Evolutionary conservation across 2,113 vertebrate species (phyloP).

Genomic region (Alaudala cheleensis): DNA sequence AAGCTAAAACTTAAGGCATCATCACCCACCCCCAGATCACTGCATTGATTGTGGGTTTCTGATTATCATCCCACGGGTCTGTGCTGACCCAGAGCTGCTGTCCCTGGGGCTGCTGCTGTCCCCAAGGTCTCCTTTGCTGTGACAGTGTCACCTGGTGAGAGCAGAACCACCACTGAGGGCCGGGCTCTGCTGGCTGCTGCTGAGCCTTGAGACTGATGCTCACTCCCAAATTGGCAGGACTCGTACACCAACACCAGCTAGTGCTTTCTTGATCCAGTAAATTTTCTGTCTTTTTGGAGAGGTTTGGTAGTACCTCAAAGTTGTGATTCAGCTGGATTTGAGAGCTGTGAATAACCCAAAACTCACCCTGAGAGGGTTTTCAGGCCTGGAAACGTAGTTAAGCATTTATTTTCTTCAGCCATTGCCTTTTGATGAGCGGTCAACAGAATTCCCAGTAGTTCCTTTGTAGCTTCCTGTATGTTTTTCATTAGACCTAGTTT

Average conservation of each 20-base stretch:
- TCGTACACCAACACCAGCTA: accelerated
- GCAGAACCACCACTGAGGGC: accelerated
- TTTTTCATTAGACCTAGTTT: constrained; percentile 69
- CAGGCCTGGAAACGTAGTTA: background rate
- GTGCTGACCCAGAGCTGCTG: background rate
- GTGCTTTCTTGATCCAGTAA: background rate
- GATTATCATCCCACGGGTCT: background rate
- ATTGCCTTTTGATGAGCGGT: constrained; percentile 55
- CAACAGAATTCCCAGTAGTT: constrained; percentile 52
- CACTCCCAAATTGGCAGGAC: background rate
- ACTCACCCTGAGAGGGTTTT: background rate
- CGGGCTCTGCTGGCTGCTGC: background rate
- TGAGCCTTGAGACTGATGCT: accelerated
- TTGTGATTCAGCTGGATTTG: background rate
- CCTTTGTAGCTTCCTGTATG: constrained; percentile 67
- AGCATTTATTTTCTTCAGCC: background rate
- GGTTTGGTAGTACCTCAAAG: background rate
- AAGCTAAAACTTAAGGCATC: too few relatives aligned
- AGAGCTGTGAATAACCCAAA: background rate
- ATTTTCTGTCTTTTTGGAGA: background rate
- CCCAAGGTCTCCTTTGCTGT: accelerated
- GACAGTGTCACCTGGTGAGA: accelerated
- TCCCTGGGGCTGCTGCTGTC: background rate
- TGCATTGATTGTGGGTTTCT: too few relatives aligned
- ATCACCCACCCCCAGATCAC: too few relatives aligned